Evolutionary conservation across 2,113 vertebrate genomes (phyloP).

Genomic region (Galeopterus variegatus): DNA sequence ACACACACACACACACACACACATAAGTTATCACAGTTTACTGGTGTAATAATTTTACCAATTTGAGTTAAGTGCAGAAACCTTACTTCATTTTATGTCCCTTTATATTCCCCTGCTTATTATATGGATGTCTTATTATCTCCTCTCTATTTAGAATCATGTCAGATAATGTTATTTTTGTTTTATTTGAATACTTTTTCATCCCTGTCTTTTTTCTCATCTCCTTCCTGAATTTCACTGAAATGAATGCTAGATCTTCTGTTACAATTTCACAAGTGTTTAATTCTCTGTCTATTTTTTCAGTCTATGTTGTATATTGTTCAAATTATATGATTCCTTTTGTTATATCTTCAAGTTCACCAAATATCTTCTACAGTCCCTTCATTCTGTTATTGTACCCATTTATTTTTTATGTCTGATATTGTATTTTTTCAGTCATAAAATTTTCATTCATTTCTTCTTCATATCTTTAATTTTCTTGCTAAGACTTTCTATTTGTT

Average conservation of each 20-base stretch:
- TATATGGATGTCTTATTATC: neutral
- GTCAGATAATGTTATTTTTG: neutral
- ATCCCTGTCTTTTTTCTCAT: neutral
- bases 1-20: neutral
- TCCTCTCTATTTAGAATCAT: neutral
- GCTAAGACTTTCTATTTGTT: too few species aligned
- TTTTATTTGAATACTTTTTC: neutral
- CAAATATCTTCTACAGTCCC: neutral
- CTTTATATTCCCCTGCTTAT: neutral
- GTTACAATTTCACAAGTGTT: neutral
- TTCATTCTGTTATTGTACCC: neutral
- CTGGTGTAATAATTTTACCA: neutral
- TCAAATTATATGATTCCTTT: neutral
- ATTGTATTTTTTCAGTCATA: neutral
- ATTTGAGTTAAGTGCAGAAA: neutral
- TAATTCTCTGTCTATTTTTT: neutral
- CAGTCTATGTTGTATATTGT: neutral
- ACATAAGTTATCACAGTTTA: neutral
- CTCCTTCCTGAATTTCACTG: neutral
- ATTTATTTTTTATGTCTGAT: neutral
- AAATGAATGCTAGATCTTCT: neutral
- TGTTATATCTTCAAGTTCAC: neutral
- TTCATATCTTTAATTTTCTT: neutral
- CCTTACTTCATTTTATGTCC: rapidly evolving
- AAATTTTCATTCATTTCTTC: neutral